A percentile compares a stretch with the other conserved stretches of the same genome.
These are phyloP conservation scores for Chloromyia formosa DNA, from an alignment of 2,888 invertebrate species.

Conservation along the genomic window DNA sequence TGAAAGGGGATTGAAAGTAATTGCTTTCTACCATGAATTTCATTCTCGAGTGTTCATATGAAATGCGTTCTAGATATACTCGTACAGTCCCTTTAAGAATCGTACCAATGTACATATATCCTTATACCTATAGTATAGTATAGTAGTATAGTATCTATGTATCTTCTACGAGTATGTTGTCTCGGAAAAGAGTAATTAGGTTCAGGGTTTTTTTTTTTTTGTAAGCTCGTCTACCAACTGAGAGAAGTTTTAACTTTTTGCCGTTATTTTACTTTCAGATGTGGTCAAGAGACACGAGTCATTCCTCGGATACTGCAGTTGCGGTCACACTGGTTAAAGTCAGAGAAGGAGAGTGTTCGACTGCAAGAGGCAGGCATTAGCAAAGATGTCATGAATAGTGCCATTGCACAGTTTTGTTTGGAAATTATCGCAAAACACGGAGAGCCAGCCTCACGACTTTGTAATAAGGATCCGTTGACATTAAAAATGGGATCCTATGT, in stretches of 20 bases:
- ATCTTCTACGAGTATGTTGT: no score
- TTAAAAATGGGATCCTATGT: conserved; percentile 96
- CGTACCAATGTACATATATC: no score
- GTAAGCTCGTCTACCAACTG: no score
- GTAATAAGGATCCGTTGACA: conserved; percentile 99
- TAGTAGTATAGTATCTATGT: no score
- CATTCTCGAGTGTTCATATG: no score
- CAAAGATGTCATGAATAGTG: conserved; percentile 91
- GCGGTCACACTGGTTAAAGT: conserved; percentile 94
- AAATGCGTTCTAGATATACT: no score
- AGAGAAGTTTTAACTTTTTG: no score
- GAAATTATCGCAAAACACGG: conserved; percentile 97
- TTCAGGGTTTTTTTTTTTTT: no score
- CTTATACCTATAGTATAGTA: no score
- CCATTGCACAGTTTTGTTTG: conserved; percentile 95
- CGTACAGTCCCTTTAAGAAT: no score
- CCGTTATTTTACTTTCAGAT: conserved; percentile 66
- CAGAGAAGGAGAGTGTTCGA: conserved; percentile 89
- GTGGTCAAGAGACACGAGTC: conserved; percentile 96
- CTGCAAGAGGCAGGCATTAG: conserved; percentile 94
- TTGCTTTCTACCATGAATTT: no score
- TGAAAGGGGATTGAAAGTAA: not conserved
- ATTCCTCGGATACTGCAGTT: conserved; percentile 96
- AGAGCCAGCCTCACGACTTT: conserved; percentile 91
- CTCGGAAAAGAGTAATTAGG: no score